Base-by-base conservation (phyloP, 2,888 invertebrate genomes). In the Caenorhabditis sp. region DNA sequence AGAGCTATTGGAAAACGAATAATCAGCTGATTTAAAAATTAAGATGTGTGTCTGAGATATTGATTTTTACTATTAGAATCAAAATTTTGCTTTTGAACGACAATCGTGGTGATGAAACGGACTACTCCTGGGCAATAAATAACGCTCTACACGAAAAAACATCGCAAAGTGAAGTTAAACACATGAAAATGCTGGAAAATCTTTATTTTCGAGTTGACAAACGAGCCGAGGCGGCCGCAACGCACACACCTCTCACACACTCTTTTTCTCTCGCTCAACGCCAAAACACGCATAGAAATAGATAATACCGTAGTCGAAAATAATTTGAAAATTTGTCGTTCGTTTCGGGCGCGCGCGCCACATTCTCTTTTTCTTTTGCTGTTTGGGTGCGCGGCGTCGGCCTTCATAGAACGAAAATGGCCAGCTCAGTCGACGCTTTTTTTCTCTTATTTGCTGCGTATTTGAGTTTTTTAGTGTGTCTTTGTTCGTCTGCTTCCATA, bases 311-410 rank as follows among this genome's bases (percentile, higher is more conserved):
- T 24, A 53, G 24, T n/a, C 19, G 3, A 17, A 17, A n/a, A n/a
- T n/a, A n/a, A 43, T 43, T 43, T 43, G 43, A 43, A 36, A 36
- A 43, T 43, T 10, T 43, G 31, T 31, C 31, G 31, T 31, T 31
- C 31, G 31, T 14, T 3, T 43, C 14, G 43, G 43, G 57, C 57
- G 31, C 57, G 57, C 57, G 36, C 57, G 57, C 57, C 57, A 31
- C 1, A 36, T 36, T 58, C 36, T 66, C 66, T 58, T 36, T 8
- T 51, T 62, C 61, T 70, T 70, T 70, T 58, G 65, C 54, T 37
- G 37, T 59, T 37, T 43, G 12, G 14, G 64, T 31, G 50, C 50
- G 21, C 51, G 17, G 17, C 59, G 58, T 31, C 31, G 31, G 19
- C 43, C 43, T 43, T 53, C 53, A 31, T 31, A 31, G 31, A 31